phyloP scores from a whole-genome alignment of 1,140 invertebrate genomes.

The Drosophila orena region DNA sequence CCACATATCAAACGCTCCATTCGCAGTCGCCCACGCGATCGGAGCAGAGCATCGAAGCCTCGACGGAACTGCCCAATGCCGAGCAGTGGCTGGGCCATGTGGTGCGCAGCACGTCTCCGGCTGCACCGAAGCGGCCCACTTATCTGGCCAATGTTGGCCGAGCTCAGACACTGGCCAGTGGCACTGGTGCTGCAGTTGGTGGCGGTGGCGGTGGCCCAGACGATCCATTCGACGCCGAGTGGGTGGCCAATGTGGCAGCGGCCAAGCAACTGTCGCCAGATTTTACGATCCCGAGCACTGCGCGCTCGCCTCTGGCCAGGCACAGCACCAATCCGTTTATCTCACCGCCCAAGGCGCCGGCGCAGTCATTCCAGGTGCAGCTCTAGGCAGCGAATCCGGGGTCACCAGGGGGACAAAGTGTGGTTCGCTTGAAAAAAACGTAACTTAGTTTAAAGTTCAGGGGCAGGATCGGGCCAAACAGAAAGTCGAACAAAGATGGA shows the following conservation, averaged over 20 bases:
- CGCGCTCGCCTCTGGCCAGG: constrained; percentile 54
- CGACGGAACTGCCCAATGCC: constrained; percentile 87
- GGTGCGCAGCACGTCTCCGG: constrained; percentile 86
- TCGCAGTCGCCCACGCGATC: constrained; percentile 58
- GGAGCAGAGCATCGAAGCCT: constrained; percentile 30
- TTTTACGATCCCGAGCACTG: constrained; percentile 50
- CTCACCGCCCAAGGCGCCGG: constrained; percentile 85
- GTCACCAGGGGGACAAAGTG: constrained; percentile 60
- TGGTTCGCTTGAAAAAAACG: constrained; percentile 79
- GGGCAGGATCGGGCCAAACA: constrained; percentile 31
- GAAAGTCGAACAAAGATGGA: constrained; percentile 7
- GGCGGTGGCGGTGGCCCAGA: constrained; percentile 46
- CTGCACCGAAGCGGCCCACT: constrained; percentile 86
- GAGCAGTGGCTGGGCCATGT: constrained; percentile 92
- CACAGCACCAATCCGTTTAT: constrained; percentile 86
- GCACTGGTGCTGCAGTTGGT: constrained; percentile 42
- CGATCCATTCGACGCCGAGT: constrained; percentile 95
- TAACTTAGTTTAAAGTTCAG: constrained; percentile 65
- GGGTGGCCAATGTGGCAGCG: constrained; percentile 87
- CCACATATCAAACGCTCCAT: constrained; percentile 61
- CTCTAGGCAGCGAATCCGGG: constrained; percentile 84
- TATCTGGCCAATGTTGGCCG: constrained; percentile 87
- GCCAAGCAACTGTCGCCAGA: constrained; percentile 79
- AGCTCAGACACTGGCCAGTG: constrained; percentile 87
- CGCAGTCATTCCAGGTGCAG: constrained; percentile 89